These are phyloP conservation scores for Geodia barretti DNA, from an alignment of 37 sponge, comb jelly and placozoan species.

Conservation along the genomic window DNA sequence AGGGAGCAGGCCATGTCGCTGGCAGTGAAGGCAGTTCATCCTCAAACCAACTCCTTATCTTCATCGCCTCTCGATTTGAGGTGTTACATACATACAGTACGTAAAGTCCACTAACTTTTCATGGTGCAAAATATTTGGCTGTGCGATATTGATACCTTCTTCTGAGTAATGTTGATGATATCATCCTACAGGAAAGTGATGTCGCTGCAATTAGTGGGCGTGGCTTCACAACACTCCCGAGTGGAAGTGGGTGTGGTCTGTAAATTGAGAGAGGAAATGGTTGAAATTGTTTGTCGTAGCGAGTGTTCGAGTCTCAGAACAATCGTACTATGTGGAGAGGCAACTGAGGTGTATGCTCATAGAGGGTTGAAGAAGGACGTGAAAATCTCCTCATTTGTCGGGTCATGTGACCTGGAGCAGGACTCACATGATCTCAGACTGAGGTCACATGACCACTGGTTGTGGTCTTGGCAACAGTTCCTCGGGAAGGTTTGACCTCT, in stretches of 20 bases:
- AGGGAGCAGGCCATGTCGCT: neutral
- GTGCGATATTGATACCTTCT: too few relatives aligned
- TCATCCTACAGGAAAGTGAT: neutral
- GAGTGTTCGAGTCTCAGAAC: neutral
- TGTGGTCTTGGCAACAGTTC: neutral
- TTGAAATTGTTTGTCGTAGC: neutral
- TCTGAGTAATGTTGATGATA: too few relatives aligned
- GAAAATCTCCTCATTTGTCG: neutral
- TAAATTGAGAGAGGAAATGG: neutral
- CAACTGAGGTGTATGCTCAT: neutral
- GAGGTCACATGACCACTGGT: neutral
- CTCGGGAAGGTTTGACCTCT: neutral
- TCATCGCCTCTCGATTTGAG: neutral
- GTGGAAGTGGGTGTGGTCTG: neutral
- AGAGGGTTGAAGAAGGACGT: neutral
- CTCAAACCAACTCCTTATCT: neutral
- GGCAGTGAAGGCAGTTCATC: neutral
- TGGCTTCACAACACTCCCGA: neutral
- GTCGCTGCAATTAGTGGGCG: neutral
- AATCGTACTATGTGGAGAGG: neutral
- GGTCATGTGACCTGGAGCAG: neutral
- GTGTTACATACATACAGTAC: neutral
- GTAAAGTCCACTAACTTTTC: neutral
- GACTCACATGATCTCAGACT: neutral
- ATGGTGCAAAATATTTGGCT: too few relatives aligned